These are phyloP conservation scores for Mimas tiliae DNA, from an alignment of 2,888 invertebrate species.

Conservation along the genomic window DNA sequence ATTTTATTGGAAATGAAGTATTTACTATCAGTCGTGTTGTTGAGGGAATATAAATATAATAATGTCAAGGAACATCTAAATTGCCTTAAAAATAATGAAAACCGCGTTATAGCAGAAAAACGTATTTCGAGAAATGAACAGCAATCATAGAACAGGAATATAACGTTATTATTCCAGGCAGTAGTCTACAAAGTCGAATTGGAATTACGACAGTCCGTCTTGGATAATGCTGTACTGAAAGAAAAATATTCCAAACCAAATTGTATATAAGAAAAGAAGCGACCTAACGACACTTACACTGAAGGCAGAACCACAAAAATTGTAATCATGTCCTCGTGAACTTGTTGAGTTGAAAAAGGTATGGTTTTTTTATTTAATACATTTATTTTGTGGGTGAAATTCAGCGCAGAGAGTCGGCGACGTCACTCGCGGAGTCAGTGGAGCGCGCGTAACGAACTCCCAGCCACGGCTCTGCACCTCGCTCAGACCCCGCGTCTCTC, in stretches of 20 bases:
- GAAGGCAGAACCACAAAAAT: slow-evolving; percentile 40
- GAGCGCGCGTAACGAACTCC: slow-evolving; percentile 77
- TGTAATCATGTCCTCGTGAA: slow-evolving; percentile 57
- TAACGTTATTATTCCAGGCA: slow-evolving; percentile 20
- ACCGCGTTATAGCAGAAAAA: neutral
- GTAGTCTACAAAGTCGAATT: slow-evolving; percentile 6
- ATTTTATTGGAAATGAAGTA: no score
- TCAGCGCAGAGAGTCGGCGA: slow-evolving; percentile 69
- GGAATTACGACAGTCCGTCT: slow-evolving; percentile 11
- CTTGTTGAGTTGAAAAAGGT: slow-evolving; percentile 68
- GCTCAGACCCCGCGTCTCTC: slow-evolving; percentile 34
- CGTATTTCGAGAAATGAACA: neutral
- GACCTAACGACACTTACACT: slow-evolving; percentile 30
- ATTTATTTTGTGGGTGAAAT: slow-evolving; percentile 70
- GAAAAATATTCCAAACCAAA: slow-evolving; percentile 15
- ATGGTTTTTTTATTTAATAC: slow-evolving; percentile 70
- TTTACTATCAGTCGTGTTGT: no score
- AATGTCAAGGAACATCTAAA: neutral
- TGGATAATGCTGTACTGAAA: neutral
- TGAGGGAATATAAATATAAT: no score
- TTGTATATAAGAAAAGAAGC: slow-evolving; percentile 33
- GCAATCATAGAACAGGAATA: slow-evolving; percentile 10
- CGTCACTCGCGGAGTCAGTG: slow-evolving; percentile 75
- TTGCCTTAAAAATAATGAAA: neutral
- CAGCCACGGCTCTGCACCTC: slow-evolving; percentile 47